Evolutionary conservation across 1,140 invertebrate species (phyloP), one percentile per base, ranked within the genome.

Genomic region (Carcinoscorpius rotundicauda): DNA sequence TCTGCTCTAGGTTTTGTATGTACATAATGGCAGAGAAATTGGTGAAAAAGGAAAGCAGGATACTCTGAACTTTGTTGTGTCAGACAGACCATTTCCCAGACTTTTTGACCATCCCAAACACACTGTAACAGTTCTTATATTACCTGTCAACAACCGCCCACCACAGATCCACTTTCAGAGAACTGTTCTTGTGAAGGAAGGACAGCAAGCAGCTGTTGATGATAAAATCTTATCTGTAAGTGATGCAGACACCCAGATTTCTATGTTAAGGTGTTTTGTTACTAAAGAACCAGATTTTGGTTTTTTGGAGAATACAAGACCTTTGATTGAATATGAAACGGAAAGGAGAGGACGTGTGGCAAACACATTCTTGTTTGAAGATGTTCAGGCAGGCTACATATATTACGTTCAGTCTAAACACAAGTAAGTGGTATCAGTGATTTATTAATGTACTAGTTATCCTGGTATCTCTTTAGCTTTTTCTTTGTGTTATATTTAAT

Each of bases 221-320:
- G 66, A 68, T 51, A 64, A 68, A 51, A 68, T 64, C 58, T 9
- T 68, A 3, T 62, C 61, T 59, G 63, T 64, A 48, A 57, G 60
- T 4, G 66, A 68, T 63, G 66, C 64, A 52, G 66, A 68, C 49
- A 68, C 66, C 9, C 63, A 63, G 51, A 51, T 61, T n/a, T 49
- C 55, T 9, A 61, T 64, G 52, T 57, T 79, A 53, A 11, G 68
- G 4, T 76, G 74, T 65, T 64, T 68, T 6, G 61, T 79, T 51
- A 74, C 72, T 10, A 66, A 69, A 6, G 64, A 64, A n/a, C 77
- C 78, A 3, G 66, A 71, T 11, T 68, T 73, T 71, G 78, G 78
- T 11, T 73, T 72, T 63, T 63, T 79, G 52, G 71, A 68, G 57
- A 68, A 68, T 52, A 55, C 57, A 4, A 68, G 63, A 63, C 63